Evolutionary conservation across 2,113 vertebrate species (phyloP), one percentile per base, ranked within the genome.

Genomic region (Mola mola): DNA sequence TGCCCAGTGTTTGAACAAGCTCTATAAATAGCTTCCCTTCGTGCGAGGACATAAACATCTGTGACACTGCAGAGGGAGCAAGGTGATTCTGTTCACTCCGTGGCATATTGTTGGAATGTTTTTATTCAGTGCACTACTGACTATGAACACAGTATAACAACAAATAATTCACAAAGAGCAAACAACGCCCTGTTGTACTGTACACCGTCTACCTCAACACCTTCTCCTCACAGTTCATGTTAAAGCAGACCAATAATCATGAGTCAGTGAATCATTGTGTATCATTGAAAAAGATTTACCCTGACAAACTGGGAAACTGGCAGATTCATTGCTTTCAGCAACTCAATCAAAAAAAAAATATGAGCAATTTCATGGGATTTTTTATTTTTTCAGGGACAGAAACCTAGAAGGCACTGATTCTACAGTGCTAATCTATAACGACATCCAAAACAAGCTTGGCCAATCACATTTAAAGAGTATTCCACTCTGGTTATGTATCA

Each of bases 91-190:
- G n/a, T n/a, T n/a, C n/a, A n/a, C n/a, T n/a, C n/a, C n/a, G n/a
- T n/a, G n/a, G n/a, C n/a, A n/a, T n/a, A n/a, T 19, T 40, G 6
- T 62, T 72, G 4, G 41, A 47, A 28, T 47, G 10, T 16, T 38
- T 85, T 85, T 81, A 87, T 87, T 83, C 2, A 74, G 36, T 57
- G 7, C 42, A 48, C 31, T 33, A 72, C 26, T 4, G 31, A 49
- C 25, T 62, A 63, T 24, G 9, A 72, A 59, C 61, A 66, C 50
- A 1, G 28, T 24, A 17, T 20, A 61, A 70, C 28, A 53, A 47
- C 4, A 19, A 70, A 43, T 46, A 1, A 33, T 56, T 51, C 31
- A 48, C 36, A 66, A 63, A 66, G n/a, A 68, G 28, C 4, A 66
- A 66, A 51, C 19, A 63, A 63, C 38, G 48, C 19, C 52, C 21